Evolutionary conservation across 2,113 vertebrate species (phyloP).

Genomic region (Oceanites oceanicus): DNA sequence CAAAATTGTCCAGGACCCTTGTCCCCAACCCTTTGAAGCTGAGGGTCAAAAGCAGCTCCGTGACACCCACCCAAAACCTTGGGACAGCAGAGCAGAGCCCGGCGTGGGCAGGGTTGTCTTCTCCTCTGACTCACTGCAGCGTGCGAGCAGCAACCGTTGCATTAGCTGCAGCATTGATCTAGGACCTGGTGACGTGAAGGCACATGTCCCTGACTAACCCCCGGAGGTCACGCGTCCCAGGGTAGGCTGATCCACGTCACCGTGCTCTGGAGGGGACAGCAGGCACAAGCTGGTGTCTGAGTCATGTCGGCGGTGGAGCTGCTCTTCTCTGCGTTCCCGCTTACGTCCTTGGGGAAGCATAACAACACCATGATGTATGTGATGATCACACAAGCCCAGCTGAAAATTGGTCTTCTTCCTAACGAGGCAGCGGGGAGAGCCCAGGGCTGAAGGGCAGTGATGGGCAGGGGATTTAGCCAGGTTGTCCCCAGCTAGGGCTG

Average conservation of each 20-base stretch:
- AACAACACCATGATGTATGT: background rate
- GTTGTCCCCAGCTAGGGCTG: background rate
- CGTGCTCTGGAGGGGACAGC: background rate
- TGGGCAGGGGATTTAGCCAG: background rate
- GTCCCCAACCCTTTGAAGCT: background rate
- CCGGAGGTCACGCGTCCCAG: accelerated
- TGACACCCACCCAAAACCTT: background rate
- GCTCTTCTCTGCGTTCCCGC: background rate
- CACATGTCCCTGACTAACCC: background rate
- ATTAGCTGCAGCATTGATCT: background rate
- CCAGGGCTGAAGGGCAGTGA: background rate
- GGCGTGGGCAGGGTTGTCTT: background rate
- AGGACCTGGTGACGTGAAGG: background rate
- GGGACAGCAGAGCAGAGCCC: background rate
- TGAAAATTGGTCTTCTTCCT: background rate
- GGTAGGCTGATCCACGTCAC: background rate
- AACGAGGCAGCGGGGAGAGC: background rate
- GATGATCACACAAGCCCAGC: background rate
- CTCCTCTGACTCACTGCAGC: background rate
- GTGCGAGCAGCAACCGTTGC: background rate
- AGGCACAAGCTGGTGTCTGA: background rate
- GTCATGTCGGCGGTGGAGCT: background rate
- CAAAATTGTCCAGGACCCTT: background rate
- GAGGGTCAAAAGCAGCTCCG: background rate
- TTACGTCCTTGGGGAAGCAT: background rate